Evolutionary conservation across 2,888 invertebrate species (phyloP), one percentile per base, ranked within the genome.

Genomic region (Cataglyphis albicans): DNA sequence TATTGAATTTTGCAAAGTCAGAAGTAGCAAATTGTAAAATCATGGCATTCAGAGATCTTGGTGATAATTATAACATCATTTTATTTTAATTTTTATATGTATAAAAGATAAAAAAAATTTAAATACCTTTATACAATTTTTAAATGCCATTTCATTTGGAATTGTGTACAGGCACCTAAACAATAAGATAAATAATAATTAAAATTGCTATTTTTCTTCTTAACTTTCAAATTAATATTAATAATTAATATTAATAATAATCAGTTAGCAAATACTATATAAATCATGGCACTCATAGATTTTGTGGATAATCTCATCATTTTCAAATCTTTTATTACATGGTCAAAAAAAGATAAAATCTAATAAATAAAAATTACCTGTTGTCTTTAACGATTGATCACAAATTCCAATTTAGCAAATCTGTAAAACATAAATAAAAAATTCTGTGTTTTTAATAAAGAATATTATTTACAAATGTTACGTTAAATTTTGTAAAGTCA

Each of bases 291-390:
- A 76, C 0, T 57, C 41, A 57, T 38, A 76, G 7, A 76, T 76
- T 15, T 55, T 76, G 3, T 52, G 18, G 15, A 3, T 41, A 32
- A 52, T 68, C n/a, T 76, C n/a, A 41, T 67, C 41, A 67, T 44
- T 38, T 41, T 25, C 3, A 12, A 3, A 38, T 38, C 29, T 29
- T 29, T 29, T 29, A 38, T 12, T 65, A 9, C n/a, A 59, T 52
- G 25, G 32, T 64, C 32, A 6, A 4, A 41, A 35, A 18, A 44
- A 41, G 29, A 59, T 52, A n/a, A 59, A 0, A 44, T 29, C 1
- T 64, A 35, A 52, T 63, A 74, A 74, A 32, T 52, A 65, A 55
- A 29, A 76, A 38, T 76, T 55, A 76, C 38, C 76, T 76, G 21
- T 7, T 65, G 0, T 44, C 15, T 7, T 65, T 25, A 4, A 18